These are phyloP conservation scores for Thryonomys swinderianus DNA, from an alignment of 2,113 vertebrate species.

Conservation along the genomic window DNA sequence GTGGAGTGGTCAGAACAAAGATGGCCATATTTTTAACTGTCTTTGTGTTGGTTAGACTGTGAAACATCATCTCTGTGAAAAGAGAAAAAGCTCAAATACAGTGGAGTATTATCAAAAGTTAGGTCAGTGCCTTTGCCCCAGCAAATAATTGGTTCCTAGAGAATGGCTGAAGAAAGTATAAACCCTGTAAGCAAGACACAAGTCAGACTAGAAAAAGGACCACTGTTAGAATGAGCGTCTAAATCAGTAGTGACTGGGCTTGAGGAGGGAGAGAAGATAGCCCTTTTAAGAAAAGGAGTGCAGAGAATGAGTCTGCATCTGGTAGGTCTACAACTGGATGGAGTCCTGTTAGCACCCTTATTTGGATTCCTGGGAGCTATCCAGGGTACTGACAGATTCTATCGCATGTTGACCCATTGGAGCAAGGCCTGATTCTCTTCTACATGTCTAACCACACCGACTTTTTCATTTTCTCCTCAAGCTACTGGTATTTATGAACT, in stretches of 20 bases:
- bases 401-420: background rate
- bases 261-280: background rate
- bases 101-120: background rate
- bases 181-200: background rate
- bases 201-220: background rate
- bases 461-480: background rate
- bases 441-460: background rate
- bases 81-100: background rate
- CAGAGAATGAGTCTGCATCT: background rate
- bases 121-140: background rate
- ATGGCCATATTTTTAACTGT: background rate
- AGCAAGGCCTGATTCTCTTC: background rate
- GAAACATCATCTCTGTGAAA: background rate
- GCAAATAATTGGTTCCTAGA: background rate
- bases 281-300: background rate
- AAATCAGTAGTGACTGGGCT: background rate
- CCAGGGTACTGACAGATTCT: slow-evolving; percentile 75
- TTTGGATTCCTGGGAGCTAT: slow-evolving; percentile 63
- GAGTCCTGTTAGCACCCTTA: background rate
- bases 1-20: background rate
- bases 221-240: background rate
- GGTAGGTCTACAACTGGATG: slow-evolving; percentile 13
- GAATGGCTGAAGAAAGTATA: background rate
- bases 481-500: background rate
- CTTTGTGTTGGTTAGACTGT: background rate